Conservation (phyloP, 1,140 invertebrate genomes). For the Asobara japonica region DNA sequence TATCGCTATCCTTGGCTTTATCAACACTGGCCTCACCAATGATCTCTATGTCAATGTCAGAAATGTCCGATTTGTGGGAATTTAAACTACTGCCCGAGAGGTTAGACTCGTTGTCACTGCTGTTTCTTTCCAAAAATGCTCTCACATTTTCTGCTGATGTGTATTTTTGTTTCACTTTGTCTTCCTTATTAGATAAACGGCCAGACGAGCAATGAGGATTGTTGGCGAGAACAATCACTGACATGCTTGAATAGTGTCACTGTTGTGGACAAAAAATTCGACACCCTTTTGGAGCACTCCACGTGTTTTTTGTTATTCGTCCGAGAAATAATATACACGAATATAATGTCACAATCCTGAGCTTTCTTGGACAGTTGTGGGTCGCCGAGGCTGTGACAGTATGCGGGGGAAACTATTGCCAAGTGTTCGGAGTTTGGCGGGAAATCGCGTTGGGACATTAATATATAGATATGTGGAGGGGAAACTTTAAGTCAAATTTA, state of each 20-base stretch:
- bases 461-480: background rate
- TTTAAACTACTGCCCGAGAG: background rate
- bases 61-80: background rate
- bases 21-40: background rate
- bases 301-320: background rate
- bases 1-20: background rate
- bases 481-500: background rate
- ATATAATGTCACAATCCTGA: background rate
- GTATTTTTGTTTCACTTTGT: background rate
- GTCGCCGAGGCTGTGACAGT: background rate
- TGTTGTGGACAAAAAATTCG: background rate
- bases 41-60: background rate
- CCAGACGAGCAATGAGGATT: background rate
- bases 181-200: background rate
- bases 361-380: background rate
- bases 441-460: background rate
- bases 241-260: background rate
- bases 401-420: background rate
- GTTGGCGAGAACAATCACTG: background rate
- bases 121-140: background rate
- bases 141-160: background rate
- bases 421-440: conserved; percentile 7
- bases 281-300: background rate
- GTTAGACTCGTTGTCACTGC: background rate
- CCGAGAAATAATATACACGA: background rate